These are phyloP conservation scores for Phoenoteleia sp. DNA, from an alignment of 2,888 invertebrate genomes.

Conservation along the genomic window DNA sequence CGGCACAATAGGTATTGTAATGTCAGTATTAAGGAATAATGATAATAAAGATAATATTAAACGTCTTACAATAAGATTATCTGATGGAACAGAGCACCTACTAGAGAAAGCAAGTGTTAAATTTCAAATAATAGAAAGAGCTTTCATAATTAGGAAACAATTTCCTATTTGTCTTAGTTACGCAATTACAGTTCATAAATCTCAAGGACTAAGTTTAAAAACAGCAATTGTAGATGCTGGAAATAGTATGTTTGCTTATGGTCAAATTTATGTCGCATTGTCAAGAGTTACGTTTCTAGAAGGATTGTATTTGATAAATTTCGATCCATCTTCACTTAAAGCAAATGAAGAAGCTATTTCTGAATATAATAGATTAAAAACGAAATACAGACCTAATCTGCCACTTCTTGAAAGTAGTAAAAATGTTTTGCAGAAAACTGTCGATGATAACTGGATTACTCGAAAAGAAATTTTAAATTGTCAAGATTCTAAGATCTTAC, in stretches of 20 bases:
- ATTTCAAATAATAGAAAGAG: constrained; percentile 65
- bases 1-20: constrained; percentile 74
- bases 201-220: constrained; percentile 70
- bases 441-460: too few species aligned
- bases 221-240: constrained; percentile 70
- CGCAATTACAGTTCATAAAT: constrained; percentile 66
- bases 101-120: constrained; percentile 70
- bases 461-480: too few species aligned
- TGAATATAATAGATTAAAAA: constrained; percentile 23
- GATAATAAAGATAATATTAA: constrained; percentile 1
- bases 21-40: neutral
- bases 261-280: too few species aligned
- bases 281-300: constrained; percentile 11
- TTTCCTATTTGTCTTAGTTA: constrained; percentile 51
- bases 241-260: too few species aligned
- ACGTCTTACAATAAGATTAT: neutral
- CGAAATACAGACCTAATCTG: constrained; percentile 10
- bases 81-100: constrained; percentile 34
- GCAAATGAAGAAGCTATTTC: constrained; percentile 65
- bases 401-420: neutral
- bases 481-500: too few species aligned
- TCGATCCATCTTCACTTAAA: constrained; percentile 60
- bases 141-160: constrained; percentile 37
- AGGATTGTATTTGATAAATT: constrained; percentile 23
- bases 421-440: neutral